Evolutionary conservation across 2,888 invertebrate genomes (phyloP).

Genomic region (Tridacna crocea): DNA sequence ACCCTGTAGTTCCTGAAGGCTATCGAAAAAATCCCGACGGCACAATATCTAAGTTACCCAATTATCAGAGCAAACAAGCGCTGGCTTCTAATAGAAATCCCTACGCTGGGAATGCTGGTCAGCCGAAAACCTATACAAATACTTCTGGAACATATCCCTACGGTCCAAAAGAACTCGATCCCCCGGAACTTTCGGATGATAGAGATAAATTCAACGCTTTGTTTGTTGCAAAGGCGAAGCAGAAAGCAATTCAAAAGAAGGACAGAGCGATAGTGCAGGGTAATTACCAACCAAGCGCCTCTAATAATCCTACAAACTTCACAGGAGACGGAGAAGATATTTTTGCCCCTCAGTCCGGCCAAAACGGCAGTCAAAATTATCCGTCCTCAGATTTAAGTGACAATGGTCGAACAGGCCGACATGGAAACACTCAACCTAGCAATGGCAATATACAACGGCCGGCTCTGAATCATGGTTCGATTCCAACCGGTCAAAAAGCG

Average conservation of each 20-base stretch:
- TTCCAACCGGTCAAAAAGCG: not conserved
- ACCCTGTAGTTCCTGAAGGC: constrained; percentile 7
- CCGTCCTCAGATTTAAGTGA: not conserved
- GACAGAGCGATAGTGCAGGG: not conserved
- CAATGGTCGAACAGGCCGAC: not conserved
- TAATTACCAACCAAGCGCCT: not conserved
- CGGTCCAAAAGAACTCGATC: constrained; percentile 2
- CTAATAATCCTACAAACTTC: constrained; percentile 9
- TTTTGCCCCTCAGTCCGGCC: not conserved
- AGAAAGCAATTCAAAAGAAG: constrained; percentile 8
- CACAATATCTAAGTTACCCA: constrained; percentile 7
- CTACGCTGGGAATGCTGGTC: not conserved
- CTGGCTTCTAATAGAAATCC: not conserved
- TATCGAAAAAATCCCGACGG: constrained; percentile 29
- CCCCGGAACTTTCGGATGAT: constrained; percentile 24
- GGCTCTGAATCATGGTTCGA: not conserved
- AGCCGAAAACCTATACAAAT: not conserved
- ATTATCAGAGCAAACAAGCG: not conserved
- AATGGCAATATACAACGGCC: not conserved
- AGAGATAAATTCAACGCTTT: constrained; percentile 42
- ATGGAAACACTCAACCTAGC: not conserved
- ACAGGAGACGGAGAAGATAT: constrained; percentile 36
- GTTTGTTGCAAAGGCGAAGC: constrained; percentile 25
- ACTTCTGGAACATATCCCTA: not conserved
- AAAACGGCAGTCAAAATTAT: not conserved